phyloP scores from a whole-genome alignment of 2,888 invertebrate species.

The Serripes groenlandicus region DNA sequence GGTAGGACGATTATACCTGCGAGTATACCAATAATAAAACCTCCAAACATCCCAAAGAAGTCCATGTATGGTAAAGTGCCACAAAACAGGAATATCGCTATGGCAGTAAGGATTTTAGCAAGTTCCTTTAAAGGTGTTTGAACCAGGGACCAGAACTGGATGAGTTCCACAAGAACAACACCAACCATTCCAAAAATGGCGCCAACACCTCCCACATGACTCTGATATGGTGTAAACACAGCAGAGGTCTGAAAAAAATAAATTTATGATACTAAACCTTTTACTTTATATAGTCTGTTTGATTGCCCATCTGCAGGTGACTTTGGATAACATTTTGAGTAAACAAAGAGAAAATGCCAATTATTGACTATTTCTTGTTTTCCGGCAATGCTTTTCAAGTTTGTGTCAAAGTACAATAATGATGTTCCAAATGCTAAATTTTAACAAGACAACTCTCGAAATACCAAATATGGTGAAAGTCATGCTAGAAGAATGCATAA shows the following conservation, averaged over 20 bases:
- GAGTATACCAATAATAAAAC: constrained; percentile 74
- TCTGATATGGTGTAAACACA: constrained; percentile 69
- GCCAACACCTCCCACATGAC: constrained; percentile 76
- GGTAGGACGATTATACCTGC: constrained; percentile 76
- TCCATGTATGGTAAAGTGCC: constrained; percentile 78
- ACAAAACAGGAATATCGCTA: constrained; percentile 62
- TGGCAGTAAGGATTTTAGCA: constrained; percentile 60
- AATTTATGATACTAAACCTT: too few species aligned
- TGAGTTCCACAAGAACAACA: constrained; percentile 74
- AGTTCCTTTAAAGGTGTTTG: constrained; percentile 68
- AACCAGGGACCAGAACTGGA: constrained; percentile 78
- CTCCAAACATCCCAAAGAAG: constrained; percentile 71
- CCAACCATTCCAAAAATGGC: constrained; percentile 77
- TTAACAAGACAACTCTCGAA: too few species aligned
- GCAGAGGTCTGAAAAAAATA: constrained; percentile 70
- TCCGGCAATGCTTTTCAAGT: background rate
- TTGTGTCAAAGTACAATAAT: too few species aligned
- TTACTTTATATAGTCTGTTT: too few species aligned
- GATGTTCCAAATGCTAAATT: too few species aligned
- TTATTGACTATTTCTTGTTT: background rate
- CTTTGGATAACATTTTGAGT: background rate
- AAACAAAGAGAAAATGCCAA: background rate
- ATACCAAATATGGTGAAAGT: too few species aligned
- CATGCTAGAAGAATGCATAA: too few species aligned
- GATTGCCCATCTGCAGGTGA: too few species aligned